Percentiles rank a stretch among this genome's conserved stretches.
phyloP scores from a whole-genome alignment of 1,140 invertebrate species.

The Nymphalis io region DNA sequence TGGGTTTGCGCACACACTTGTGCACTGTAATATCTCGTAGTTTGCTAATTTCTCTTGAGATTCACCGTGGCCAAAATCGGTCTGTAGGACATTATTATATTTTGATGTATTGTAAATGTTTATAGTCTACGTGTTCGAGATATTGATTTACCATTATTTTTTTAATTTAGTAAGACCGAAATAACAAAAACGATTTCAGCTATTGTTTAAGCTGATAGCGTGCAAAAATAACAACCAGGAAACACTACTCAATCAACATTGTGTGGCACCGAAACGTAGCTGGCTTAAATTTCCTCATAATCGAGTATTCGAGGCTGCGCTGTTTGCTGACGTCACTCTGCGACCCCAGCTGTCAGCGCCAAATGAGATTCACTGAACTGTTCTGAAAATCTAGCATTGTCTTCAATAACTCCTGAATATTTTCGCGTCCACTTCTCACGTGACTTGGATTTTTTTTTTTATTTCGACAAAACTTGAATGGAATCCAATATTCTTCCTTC shows the following conservation, averaged over 20 bases:
- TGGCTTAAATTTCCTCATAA: slow-evolving; percentile 26
- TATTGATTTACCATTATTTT: background rate
- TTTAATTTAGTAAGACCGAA: background rate
- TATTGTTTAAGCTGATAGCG: slow-evolving; percentile 29
- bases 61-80: too few species aligned
- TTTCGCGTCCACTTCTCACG: background rate
- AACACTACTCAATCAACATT: slow-evolving; percentile 34
- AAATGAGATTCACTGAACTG: slow-evolving; percentile 28
- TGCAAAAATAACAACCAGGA: slow-evolving; percentile 28
- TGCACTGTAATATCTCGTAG: too few species aligned
- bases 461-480: background rate
- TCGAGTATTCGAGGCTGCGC: slow-evolving; percentile 16
- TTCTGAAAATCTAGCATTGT: slow-evolving; percentile 19
- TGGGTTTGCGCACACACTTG: too few species aligned
- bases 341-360: slow-evolving; percentile 15
- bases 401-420: slow-evolving; percentile 12
- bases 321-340: slow-evolving; percentile 29
- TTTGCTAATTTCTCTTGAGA: too few species aligned
- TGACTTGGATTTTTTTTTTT: background rate
- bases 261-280: slow-evolving; percentile 29
- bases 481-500: background rate
- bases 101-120: too few species aligned
- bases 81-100: background rate
- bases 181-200: slow-evolving; percentile 6
- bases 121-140: background rate